Evolutionary conservation across 2,888 invertebrate genomes (phyloP).

Genomic region (Rotaria macrura): DNA sequence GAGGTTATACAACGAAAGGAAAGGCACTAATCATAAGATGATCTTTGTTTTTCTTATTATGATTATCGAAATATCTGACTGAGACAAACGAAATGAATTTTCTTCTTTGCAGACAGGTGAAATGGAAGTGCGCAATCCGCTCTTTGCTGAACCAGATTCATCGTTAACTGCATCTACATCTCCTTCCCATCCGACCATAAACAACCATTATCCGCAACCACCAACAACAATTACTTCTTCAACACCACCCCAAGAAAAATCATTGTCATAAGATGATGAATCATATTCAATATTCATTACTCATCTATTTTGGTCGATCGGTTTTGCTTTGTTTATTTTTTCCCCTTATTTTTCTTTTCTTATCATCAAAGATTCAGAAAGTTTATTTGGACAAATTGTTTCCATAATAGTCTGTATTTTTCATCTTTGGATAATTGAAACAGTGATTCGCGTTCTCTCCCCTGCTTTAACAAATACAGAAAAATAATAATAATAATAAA

Average conservation of each 20-base stretch:
- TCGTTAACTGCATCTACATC: neutral
- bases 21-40: too few relatives aligned
- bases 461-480: neutral
- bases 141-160: constrained; percentile 55
- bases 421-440: neutral
- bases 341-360: neutral
- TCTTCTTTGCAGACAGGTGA: constrained; percentile 69
- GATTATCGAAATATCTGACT: neutral
- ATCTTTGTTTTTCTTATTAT: too few relatives aligned
- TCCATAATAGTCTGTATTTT: neutral
- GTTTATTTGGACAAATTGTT: neutral
- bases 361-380: neutral
- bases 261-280: neutral
- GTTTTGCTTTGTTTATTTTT: neutral
- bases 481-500: neutral
- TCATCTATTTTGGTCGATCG: neutral
- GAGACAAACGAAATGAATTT: neutral
- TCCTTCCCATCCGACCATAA: neutral
- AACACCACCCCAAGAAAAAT: neutral
- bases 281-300: neutral
- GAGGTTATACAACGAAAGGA: too few relatives aligned
- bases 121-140: constrained; percentile 92
- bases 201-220: constrained; percentile 1
- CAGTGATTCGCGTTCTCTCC: neutral
- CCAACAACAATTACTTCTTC: neutral